Conservation (phyloP, 2,797 vertebrate genomes). For the Gymnopithys bicolor region DNA sequence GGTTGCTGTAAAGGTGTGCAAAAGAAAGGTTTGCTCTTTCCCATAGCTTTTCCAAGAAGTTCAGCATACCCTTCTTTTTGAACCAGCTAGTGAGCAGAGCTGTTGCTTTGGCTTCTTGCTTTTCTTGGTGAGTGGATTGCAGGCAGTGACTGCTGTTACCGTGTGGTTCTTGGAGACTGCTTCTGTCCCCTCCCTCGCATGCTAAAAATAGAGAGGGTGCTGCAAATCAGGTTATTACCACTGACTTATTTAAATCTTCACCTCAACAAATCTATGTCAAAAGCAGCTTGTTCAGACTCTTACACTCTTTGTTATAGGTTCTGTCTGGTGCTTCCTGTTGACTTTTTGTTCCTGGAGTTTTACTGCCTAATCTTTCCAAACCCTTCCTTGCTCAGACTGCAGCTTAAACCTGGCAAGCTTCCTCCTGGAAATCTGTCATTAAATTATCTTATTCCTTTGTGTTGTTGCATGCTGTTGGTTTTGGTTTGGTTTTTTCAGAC, state of each 20-base stretch:
- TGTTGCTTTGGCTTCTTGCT: not conserved
- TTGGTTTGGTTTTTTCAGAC: not conserved
- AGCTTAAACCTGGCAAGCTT: not conserved
- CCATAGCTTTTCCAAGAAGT: not conserved
- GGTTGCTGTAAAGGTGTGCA: not conserved
- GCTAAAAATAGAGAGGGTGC: not conserved
- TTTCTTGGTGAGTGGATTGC: not conserved
- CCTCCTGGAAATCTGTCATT: not conserved
- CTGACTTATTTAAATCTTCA: not conserved
- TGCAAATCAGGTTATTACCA: not conserved
- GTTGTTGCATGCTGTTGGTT: not conserved
- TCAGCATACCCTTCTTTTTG: not conserved
- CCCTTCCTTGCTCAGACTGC: not conserved
- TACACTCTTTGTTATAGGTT: not conserved
- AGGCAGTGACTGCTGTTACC: not conserved
- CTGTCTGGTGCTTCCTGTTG: not conserved
- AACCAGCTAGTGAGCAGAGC: not conserved
- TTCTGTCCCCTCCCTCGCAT: not conserved
- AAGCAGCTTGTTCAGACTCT: not conserved
- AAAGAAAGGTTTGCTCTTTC: not conserved
- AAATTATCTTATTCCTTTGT: not conserved
- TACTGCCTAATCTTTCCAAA: not conserved
- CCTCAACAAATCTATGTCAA: not conserved
- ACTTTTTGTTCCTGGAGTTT: not conserved
- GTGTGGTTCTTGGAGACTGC: not conserved